phyloP scores from a whole-genome alignment of 2,113 vertebrate species.

The Todiramphus saurophagus region DNA sequence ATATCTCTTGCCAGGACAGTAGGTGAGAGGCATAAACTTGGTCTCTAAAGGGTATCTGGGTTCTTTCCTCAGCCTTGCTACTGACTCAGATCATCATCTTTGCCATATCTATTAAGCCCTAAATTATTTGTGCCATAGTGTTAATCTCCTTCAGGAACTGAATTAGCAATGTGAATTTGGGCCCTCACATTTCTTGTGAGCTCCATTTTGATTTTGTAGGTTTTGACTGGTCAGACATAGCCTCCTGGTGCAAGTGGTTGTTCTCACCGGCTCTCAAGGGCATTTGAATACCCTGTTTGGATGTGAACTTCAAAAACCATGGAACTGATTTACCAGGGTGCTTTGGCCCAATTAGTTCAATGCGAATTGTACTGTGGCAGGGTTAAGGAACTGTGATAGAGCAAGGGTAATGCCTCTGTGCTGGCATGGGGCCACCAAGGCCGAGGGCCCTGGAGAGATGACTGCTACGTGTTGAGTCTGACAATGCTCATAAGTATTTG shows the following conservation, averaged over 20 bases:
- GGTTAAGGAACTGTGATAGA: neutral
- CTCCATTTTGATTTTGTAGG: neutral
- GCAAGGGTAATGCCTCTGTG: neutral
- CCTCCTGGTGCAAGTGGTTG: neutral
- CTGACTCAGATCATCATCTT: neutral
- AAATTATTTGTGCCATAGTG: neutral
- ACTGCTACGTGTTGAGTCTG: neutral
- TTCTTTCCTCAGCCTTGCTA: neutral
- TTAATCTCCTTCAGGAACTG: neutral
- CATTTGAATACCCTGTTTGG: neutral
- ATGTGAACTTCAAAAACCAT: neutral
- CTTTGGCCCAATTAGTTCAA: neutral
- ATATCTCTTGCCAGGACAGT: neutral
- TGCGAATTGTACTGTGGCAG: neutral
- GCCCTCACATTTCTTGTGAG: accelerated
- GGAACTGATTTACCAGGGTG: neutral
- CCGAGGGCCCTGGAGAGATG: neutral
- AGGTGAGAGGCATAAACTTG: neutral
- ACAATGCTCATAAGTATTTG: neutral
- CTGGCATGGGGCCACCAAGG: neutral
- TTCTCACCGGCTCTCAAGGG: neutral
- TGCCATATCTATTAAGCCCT: neutral
- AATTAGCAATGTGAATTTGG: neutral
- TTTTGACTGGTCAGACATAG: neutral
- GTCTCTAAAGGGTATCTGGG: neutral